Evolutionary conservation across 2,888 invertebrate species (phyloP).

Genomic region (Apodemia mormo): DNA sequence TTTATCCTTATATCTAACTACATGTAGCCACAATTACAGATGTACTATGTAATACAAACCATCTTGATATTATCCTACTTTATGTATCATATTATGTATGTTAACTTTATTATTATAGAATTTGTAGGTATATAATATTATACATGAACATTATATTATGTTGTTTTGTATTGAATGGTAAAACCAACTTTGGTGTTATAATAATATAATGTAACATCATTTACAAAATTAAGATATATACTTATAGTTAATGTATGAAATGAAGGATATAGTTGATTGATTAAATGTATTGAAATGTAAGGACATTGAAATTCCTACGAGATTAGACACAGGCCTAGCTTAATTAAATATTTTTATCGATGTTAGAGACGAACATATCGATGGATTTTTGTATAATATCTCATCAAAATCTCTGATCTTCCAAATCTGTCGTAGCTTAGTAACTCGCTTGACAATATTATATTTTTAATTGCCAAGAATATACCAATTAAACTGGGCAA

Average conservation of each 20-base stretch:
- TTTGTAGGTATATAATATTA: neutral
- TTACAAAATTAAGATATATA: slow-evolving; percentile 16
- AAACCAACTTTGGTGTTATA: slow-evolving; percentile 24
- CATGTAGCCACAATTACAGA: slow-evolving; percentile 6
- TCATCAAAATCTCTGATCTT: slow-evolving; percentile 73
- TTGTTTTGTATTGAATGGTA: slow-evolving; percentile 20
- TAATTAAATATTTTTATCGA: slow-evolving; percentile 52
- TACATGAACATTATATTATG: slow-evolving; percentile 4
- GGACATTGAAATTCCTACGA: slow-evolving; percentile 10
- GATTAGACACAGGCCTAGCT: slow-evolving; percentile 40
- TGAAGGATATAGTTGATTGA: slow-evolving; percentile 1
- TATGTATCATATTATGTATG: slow-evolving; percentile 39
- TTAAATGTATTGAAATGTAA: slow-evolving; percentile 19
- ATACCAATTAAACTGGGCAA: neutral
- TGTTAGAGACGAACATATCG: slow-evolving; percentile 74
- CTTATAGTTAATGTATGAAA: slow-evolving; percentile 14
- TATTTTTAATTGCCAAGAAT: slow-evolving; percentile 32
- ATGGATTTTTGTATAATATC: slow-evolving; percentile 52
- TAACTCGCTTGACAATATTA: slow-evolving; percentile 69
- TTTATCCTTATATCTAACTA: neutral
- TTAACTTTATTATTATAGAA: neutral
- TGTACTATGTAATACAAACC: neutral
- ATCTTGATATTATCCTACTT: neutral
- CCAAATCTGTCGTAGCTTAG: slow-evolving; percentile 65
- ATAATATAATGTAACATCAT: neutral